Conservation (phyloP, 2,888 invertebrate genomes). For the Drosophila mulleri region DNA sequence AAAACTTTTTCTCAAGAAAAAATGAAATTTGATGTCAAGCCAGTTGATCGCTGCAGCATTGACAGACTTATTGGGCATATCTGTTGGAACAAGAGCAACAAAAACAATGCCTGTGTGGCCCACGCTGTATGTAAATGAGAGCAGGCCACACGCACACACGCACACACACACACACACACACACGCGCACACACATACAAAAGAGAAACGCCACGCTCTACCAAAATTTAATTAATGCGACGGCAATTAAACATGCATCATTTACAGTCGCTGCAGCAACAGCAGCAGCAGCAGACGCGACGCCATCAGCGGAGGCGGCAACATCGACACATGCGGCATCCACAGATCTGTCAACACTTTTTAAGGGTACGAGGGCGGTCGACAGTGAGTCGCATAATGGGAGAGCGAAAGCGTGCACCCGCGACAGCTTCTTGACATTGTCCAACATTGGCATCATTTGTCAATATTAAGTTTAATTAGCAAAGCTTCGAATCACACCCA, state of each 20-base stretch:
- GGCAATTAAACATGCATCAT: constrained; percentile 82
- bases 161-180: not conserved
- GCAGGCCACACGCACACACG: constrained; percentile 30
- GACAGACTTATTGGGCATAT: constrained; percentile 65
- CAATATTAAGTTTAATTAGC: constrained; percentile 82
- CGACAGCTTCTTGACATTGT: constrained; percentile 64
- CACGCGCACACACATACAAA: constrained; percentile 2
- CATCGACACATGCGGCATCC: constrained; percentile 66
- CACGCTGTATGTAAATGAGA: constrained; percentile 56
- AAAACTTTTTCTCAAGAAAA: constrained; percentile 28
- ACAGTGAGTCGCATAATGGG: constrained; percentile 23
- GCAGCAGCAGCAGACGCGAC: constrained; percentile 45
- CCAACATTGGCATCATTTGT: constrained; percentile 77
- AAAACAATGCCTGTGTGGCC: constrained; percentile 53
- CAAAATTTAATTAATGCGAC: constrained; percentile 79
- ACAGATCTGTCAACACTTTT: constrained; percentile 62
- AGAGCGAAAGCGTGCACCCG: constrained; percentile 23
- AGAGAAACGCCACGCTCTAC: constrained; percentile 45
- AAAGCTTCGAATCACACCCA: constrained; percentile 44
- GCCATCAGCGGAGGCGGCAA: constrained; percentile 55
- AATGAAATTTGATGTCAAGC: constrained; percentile 42
- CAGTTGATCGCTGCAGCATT: constrained; percentile 51
- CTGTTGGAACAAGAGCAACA: constrained; percentile 31
- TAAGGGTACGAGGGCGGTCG: constrained; percentile 4
- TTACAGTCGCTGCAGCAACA: constrained; percentile 65